A percentile compares a stretch with the other conserved stretches of the same genome.
These are phyloP conservation scores for Aplochiton taeniatus DNA, from an alignment of 2,797 vertebrate species.

Conservation along the genomic window DNA sequence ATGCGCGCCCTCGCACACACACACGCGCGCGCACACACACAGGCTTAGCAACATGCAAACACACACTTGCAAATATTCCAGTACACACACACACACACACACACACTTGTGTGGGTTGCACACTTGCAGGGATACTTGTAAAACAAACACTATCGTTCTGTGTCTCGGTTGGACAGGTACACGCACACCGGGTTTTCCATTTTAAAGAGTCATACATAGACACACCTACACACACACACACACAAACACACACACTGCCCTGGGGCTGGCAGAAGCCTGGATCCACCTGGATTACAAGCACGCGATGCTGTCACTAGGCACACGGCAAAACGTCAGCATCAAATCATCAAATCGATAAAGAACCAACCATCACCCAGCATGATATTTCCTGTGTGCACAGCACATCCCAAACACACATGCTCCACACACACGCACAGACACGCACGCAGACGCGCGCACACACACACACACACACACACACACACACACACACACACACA, in stretches of 20 bases:
- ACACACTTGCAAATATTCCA: neutral
- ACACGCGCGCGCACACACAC: neutral
- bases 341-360: conserved; percentile 8
- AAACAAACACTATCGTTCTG: too few species aligned
- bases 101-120: conserved; percentile 10
- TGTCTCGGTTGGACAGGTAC: too few species aligned
- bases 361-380: too few species aligned
- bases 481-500: neutral
- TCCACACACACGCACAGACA: neutral
- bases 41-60: neutral
- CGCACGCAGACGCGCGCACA: neutral
- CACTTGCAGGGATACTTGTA: conserved; percentile 1
- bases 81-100: conserved; percentile 3
- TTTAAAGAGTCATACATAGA: neutral
- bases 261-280: conserved; percentile 43
- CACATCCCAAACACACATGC: neutral
- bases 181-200: neutral
- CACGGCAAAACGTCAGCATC: neutral
- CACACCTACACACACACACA: conserved; percentile 18
- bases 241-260: conserved; percentile 43
- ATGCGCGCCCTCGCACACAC: conserved; percentile 7
- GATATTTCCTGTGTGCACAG: neutral
- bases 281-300: conserved; percentile 59
- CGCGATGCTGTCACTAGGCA: conserved; percentile 24
- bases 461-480: neutral